A percentile compares a stretch with the other conserved stretches of the same genome.
phyloP scores from a whole-genome alignment of 2,888 invertebrate genomes.

The Pilophorus perplexus region DNA sequence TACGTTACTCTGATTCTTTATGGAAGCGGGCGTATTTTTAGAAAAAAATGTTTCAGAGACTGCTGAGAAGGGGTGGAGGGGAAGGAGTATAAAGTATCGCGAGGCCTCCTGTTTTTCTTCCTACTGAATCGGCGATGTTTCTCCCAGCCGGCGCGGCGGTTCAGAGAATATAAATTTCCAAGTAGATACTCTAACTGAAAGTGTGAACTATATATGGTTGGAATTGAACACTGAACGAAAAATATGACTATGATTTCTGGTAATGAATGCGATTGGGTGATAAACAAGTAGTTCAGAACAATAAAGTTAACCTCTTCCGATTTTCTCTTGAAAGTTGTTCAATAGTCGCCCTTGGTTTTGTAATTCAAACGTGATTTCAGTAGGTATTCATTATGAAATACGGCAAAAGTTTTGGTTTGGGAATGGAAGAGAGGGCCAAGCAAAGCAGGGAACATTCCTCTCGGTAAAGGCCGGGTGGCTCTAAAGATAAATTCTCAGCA shows the following conservation, averaged over 20 bases:
- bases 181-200: slow-evolving; percentile 26
- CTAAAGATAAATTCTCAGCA: no score
- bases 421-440: neutral
- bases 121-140: slow-evolving; percentile 15
- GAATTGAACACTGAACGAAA: slow-evolving; percentile 8
- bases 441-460: no score
- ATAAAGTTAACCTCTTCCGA: no score
- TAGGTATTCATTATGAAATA: slow-evolving; percentile 7
- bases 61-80: neutral
- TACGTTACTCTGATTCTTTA: slow-evolving; percentile 18
- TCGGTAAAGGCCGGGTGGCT: no score
- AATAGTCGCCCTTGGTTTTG: slow-evolving; percentile 9
- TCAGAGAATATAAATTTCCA: slow-evolving; percentile 16
- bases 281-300: slow-evolving; percentile 13
- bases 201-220: slow-evolving; percentile 4
- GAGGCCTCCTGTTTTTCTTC: slow-evolving; percentile 14
- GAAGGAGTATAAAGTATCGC: slow-evolving; percentile 16
- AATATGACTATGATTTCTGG: no score
- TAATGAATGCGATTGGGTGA: neutral
- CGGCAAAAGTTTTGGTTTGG: slow-evolving; percentile 1
- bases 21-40: slow-evolving; percentile 27
- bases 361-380: slow-evolving; percentile 23
- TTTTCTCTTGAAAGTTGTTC: no score
- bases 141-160: slow-evolving; percentile 23
- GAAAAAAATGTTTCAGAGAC: slow-evolving; percentile 7